Conservation (phyloP, 1,140 invertebrate genomes). For the Caenorhabditis latens region DNA sequence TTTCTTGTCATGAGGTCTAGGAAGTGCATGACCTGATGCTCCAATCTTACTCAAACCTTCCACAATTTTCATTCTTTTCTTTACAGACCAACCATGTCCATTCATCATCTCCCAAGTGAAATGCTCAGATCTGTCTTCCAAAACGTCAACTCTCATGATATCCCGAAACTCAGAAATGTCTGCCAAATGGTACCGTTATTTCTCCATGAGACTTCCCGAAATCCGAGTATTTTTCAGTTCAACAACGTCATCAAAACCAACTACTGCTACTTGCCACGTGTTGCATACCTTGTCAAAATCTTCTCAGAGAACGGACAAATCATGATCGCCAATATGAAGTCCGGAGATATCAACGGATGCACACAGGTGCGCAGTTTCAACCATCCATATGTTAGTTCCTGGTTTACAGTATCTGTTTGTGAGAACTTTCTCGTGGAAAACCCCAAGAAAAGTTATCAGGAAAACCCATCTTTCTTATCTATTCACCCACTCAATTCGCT, state of each 20-base stretch:
- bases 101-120: constrained; percentile 20
- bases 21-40: background rate
- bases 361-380: constrained; percentile 55
- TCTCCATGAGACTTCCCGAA: too few species aligned
- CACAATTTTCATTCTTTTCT: background rate
- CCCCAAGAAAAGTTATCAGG: constrained; percentile 1
- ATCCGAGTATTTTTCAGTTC: background rate
- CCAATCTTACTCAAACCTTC: background rate
- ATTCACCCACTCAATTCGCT: constrained; percentile 44
- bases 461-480: background rate
- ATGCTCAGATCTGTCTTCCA: constrained; percentile 31
- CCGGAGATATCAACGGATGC: constrained; percentile 37
- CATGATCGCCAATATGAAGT: constrained; percentile 45
- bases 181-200: background rate
- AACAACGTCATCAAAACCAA: constrained; percentile 41
- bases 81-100: constrained; percentile 20
- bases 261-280: constrained; percentile 17
- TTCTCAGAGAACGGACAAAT: constrained; percentile 19
- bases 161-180: background rate
- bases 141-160: constrained; percentile 9
- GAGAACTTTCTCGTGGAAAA: background rate
- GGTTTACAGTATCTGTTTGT: background rate
- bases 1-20: background rate
- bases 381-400: constrained; percentile 41
- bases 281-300: constrained; percentile 27